Evolutionary conservation across 2,888 invertebrate species (phyloP).

Genomic region (Salpingus planirostris): DNA sequence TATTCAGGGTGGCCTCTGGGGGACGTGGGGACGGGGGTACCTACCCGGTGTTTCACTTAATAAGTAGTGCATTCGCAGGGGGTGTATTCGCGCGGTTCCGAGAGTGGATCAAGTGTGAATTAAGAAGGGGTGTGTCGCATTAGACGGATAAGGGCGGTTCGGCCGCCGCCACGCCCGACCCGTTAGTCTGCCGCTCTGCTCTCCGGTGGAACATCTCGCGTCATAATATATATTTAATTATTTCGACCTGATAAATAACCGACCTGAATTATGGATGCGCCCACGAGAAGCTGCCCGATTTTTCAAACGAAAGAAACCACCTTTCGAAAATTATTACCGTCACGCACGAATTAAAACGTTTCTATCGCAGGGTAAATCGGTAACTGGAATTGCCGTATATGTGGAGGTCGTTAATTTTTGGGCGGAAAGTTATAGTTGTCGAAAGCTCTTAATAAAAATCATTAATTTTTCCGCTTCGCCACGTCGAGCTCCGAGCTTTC

Average conservation of each 20-base stretch:
- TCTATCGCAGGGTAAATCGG: too few species aligned
- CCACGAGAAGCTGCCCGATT: too few species aligned
- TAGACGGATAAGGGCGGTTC: conserved; percentile 29
- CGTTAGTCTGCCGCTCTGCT: conserved; percentile 21
- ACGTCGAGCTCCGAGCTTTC: conserved; percentile 3
- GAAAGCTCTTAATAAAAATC: conserved; percentile 7
- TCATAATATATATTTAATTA: conserved; percentile 23
- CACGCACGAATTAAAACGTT: too few species aligned
- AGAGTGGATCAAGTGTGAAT: conserved; percentile 37
- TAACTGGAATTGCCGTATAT: too few species aligned
- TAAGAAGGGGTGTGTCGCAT: conserved; percentile 38
- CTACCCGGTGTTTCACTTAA: conserved; percentile 35
- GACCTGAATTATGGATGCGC: conserved; percentile 9
- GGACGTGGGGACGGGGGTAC: conserved; percentile 18
- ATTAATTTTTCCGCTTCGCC: conserved; percentile 5
- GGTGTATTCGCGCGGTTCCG: conserved; percentile 26
- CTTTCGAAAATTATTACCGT: too few species aligned
- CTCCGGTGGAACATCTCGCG: conserved; percentile 19
- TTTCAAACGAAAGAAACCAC: too few species aligned
- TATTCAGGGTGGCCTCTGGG: conserved; percentile 32
- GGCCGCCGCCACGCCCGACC: conserved; percentile 28
- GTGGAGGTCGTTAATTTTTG: too few species aligned
- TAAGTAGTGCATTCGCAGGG: conserved; percentile 21
- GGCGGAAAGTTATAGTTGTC: too few species aligned
- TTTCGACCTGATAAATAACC: conserved; percentile 22